phyloP scores from a whole-genome alignment of 2,113 vertebrate genomes.

The Hylia prasina region DNA sequence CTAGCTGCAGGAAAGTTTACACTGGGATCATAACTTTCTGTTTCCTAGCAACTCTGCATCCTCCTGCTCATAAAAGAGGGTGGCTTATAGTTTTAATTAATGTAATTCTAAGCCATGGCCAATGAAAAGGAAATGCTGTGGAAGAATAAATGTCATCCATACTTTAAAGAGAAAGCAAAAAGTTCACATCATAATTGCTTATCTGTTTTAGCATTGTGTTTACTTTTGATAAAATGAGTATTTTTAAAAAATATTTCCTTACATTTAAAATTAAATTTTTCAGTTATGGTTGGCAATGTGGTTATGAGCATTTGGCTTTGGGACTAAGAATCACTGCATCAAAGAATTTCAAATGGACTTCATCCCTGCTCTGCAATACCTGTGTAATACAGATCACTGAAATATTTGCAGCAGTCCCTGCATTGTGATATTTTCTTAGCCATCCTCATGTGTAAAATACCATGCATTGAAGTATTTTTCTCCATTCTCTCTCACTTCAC shows the following conservation, averaged over 20 bases:
- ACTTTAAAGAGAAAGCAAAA: background rate
- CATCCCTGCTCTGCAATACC: background rate
- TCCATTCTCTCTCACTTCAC: background rate
- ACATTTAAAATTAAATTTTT: background rate
- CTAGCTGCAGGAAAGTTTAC: conserved; percentile 5
- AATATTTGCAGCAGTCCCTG: background rate
- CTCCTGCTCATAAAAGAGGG: background rate
- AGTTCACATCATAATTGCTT: background rate
- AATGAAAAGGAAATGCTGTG: background rate
- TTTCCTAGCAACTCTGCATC: conserved; percentile 41
- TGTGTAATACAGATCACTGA: background rate
- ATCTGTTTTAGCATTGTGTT: background rate
- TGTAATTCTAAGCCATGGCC: background rate
- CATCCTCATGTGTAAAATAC: background rate
- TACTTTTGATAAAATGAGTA: background rate
- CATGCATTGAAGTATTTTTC: background rate
- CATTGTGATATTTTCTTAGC: background rate
- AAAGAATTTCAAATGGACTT: background rate
- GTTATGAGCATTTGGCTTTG: background rate
- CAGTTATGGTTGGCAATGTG: background rate
- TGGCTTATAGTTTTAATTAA: background rate
- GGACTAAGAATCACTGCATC: background rate
- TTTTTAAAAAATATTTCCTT: background rate
- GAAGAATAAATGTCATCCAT: background rate
- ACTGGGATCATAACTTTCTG: background rate